Conservation (phyloP, 2,888 invertebrate species). For the Megamerina dolium region DNA sequence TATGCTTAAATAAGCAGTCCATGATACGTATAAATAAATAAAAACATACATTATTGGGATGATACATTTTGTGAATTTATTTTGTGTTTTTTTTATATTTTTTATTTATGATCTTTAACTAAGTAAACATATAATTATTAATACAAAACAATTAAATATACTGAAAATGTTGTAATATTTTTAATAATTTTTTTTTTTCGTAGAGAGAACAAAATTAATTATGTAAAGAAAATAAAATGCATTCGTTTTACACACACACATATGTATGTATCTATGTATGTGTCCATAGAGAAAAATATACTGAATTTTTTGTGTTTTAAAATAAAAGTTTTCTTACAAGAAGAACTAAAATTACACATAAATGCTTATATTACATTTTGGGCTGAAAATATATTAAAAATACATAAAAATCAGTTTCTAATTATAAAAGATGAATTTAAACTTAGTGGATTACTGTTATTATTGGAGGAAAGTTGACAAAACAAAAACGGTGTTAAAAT, state of each 20-base stretch:
- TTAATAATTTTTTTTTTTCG: background rate
- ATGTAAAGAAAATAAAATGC: slow-evolving; percentile 2
- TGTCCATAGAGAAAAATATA: slow-evolving; percentile 1
- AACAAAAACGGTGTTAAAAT: slow-evolving; percentile 16
- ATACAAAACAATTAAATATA: no score
- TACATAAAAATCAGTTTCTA: background rate
- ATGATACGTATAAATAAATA: no score
- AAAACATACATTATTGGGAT: no score
- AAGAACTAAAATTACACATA: slow-evolving; percentile 6
- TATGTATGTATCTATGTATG: background rate
- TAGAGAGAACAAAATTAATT: background rate
- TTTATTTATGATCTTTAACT: no score
- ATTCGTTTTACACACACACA: background rate
- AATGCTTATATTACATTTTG: slow-evolving; percentile 35
- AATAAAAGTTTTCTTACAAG: slow-evolving; percentile 4
- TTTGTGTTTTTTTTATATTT: no score
- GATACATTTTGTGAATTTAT: no score
- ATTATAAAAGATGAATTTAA: no score
- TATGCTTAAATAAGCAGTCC: no score
- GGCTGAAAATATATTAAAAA: slow-evolving; percentile 41
- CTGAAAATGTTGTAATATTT: background rate
- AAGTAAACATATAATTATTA: no score
- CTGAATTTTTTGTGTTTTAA: background rate
- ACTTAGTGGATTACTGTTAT: no score
- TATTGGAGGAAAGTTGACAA: no score